These are phyloP conservation scores for Pseudochirops corinnae DNA, from an alignment of 2,797 vertebrate species.

Conservation along the genomic window DNA sequence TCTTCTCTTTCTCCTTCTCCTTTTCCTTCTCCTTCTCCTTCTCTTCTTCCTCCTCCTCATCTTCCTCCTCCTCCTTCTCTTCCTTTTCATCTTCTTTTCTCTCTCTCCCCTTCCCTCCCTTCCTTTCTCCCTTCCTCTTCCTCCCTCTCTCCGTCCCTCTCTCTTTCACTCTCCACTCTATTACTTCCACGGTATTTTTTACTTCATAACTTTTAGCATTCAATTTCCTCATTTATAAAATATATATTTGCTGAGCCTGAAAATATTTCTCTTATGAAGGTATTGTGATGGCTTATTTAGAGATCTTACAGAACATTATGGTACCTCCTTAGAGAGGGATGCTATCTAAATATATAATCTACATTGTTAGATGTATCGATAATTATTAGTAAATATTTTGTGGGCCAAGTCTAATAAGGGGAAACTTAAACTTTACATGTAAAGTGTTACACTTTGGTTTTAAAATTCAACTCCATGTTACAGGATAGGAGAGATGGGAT, in stretches of 20 bases:
- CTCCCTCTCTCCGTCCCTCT: neutral
- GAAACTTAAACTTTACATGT: neutral
- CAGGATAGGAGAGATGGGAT: neutral
- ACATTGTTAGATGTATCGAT: neutral
- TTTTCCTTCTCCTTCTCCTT: neutral
- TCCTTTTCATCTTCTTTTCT: neutral
- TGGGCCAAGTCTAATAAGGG: neutral
- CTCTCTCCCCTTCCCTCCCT: neutral
- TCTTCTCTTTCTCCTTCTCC: too few species aligned
- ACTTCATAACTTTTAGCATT: neutral
- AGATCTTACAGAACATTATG: neutral
- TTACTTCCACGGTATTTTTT: neutral
- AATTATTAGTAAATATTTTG: neutral
- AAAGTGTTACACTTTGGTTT: neutral
- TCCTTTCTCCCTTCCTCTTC: neutral
- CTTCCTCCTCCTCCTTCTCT: too few species aligned
- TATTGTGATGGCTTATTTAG: neutral
- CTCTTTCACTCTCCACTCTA: neutral
- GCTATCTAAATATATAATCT: neutral
- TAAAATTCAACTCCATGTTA: neutral
- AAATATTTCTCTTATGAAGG: neutral
- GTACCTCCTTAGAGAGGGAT: neutral
- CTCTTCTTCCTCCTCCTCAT: neutral
- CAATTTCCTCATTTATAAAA: too few species aligned
- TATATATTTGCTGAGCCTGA: neutral